Conservation (phyloP, 2,797 vertebrate species). For the Aratinga solstitialis region DNA sequence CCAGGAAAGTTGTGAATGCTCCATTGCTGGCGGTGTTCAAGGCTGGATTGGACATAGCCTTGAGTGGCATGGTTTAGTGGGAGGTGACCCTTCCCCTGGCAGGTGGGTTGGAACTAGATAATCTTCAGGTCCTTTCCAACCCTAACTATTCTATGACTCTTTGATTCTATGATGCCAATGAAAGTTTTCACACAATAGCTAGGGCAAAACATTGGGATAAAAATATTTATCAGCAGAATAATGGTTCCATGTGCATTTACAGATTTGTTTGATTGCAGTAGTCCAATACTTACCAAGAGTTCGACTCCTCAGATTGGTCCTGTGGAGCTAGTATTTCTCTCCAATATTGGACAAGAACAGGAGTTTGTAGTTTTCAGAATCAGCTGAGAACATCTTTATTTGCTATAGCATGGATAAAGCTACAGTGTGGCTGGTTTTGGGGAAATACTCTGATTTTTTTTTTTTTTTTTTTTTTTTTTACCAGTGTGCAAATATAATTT, state of each 20-base stretch:
- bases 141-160: too few relatives aligned
- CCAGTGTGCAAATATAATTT: neutral
- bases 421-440: neutral
- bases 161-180: neutral
- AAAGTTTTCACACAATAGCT: neutral
- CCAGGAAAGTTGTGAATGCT: too few relatives aligned
- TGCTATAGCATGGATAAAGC: neutral
- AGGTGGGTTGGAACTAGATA: too few relatives aligned
- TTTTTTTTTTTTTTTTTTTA: neutral
- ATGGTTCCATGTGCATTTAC: neutral
- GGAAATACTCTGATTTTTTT: neutral
- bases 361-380: neutral
- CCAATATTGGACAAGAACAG: neutral
- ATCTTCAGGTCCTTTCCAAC: too few relatives aligned
- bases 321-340: neutral
- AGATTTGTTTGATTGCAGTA: neutral
- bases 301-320: neutral
- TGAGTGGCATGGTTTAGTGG: too few relatives aligned
- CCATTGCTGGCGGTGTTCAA: too few relatives aligned
- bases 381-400: neutral
- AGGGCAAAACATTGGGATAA: neutral
- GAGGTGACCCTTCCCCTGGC: too few relatives aligned
- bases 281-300: neutral
- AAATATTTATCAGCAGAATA: neutral
- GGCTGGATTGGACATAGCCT: too few relatives aligned